These are phyloP conservation scores for Torymus texanus DNA, from an alignment of 2,888 invertebrate genomes.

Conservation along the genomic window DNA sequence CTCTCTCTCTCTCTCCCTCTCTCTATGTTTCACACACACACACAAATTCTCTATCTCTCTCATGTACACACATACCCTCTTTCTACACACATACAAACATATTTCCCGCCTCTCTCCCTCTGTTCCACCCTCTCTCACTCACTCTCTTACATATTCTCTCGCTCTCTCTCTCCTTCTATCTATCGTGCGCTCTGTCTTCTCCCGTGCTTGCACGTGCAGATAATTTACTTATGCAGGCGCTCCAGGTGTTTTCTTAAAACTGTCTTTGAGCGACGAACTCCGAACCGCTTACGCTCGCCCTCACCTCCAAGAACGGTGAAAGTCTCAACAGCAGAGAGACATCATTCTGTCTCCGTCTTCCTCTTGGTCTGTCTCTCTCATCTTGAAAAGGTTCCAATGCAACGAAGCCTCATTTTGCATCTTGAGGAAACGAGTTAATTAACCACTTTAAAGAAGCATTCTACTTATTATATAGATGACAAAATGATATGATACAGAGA, in stretches of 20 bases:
- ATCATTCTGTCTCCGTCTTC: not conserved
- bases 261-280: constrained; percentile 15
- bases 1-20: too few relatives aligned
- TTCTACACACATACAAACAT: too few relatives aligned
- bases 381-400: constrained; percentile 1
- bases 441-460: constrained; percentile 21
- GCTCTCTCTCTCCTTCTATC: too few relatives aligned
- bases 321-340: not conserved
- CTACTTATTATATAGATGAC: not conserved
- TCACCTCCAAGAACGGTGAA: not conserved
- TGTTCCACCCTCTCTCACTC: too few relatives aligned
- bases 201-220: not conserved
- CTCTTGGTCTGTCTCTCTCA: not conserved
- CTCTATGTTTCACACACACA: too few relatives aligned
- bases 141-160: too few relatives aligned
- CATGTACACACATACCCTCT: too few relatives aligned
- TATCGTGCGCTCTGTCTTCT: too few relatives aligned
- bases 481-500: too few relatives aligned
- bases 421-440: constrained; percentile 43
- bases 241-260: constrained; percentile 36
- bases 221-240: constrained; percentile 45
- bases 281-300: not conserved
- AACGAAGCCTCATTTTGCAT: constrained; percentile 39
- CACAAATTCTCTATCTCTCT: too few relatives aligned
- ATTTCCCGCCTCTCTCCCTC: too few relatives aligned